Conservation (phyloP, 1,140 invertebrate species). For the Drosophila mojavensis region DNA sequence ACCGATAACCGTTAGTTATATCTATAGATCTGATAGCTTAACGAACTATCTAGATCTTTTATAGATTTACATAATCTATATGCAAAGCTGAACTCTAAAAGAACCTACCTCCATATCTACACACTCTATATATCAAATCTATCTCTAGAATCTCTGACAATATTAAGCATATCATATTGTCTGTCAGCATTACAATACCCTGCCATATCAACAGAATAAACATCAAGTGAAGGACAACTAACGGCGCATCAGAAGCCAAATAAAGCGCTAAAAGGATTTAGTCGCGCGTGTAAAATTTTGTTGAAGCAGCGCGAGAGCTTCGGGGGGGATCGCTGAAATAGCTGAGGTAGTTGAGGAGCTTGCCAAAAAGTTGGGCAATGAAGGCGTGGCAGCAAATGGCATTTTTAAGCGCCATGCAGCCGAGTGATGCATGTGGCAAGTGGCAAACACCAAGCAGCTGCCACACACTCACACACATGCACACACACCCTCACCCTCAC, state of each 20-base stretch:
- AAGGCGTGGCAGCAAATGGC: neutral
- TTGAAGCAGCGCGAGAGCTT: neutral
- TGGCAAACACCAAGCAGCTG: conserved; percentile 2
- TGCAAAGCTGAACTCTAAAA: too few species aligned
- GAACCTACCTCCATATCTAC: too few species aligned
- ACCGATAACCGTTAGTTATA: too few species aligned
- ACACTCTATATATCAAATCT: too few species aligned
- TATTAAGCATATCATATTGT: too few species aligned
- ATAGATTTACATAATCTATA: too few species aligned
- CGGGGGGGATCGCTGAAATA: neutral
- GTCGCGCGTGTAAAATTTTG: conserved; percentile 29
- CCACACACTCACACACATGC: neutral
- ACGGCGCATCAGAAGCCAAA: conserved; percentile 64
- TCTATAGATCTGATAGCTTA: too few species aligned
- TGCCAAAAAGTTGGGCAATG: neutral
- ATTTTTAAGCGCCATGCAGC: conserved; percentile 8
- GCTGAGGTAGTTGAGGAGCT: neutral
- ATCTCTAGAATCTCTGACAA: too few species aligned
- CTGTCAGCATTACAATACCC: neutral
- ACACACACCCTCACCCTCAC: neutral
- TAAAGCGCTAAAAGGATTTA: conserved; percentile 81
- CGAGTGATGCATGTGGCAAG: neutral
- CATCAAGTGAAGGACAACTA: conserved; percentile 36
- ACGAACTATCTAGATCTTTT: too few species aligned
- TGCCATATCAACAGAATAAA: conserved; percentile 24